phyloP scores from a whole-genome alignment of 2,113 vertebrate species.

The Menura novaehollandiae region DNA sequence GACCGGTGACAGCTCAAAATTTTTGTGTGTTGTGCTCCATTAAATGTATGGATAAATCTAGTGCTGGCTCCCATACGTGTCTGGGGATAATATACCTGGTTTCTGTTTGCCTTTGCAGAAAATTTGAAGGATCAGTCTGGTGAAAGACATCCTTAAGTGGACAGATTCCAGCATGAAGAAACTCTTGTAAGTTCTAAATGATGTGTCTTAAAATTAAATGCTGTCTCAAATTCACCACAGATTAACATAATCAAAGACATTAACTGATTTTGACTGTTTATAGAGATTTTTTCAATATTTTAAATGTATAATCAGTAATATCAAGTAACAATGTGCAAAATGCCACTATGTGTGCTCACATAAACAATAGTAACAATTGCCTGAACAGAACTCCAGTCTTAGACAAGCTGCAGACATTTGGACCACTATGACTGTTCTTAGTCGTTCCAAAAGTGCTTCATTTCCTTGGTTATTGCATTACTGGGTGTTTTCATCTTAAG shows the following conservation, averaged over 20 bases:
- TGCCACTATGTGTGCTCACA: background rate
- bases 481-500: background rate
- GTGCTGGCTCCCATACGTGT: background rate
- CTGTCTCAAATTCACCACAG: background rate
- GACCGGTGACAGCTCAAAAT: background rate
- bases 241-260: background rate
- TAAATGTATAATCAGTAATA: background rate
- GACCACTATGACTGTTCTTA: background rate
- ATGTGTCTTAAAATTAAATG: background rate
- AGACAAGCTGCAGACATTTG: background rate
- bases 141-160: background rate
- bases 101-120: background rate
- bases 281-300: background rate
- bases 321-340: background rate
- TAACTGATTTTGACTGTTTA: background rate
- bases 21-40: background rate
- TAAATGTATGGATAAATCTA: background rate
- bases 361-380: background rate
- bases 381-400: background rate
- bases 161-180: background rate
- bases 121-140: background rate
- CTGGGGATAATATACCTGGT: background rate
- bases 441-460: background rate
- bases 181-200: background rate
- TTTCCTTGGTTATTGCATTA: background rate